phyloP scores from a whole-genome alignment of 2,888 invertebrate genomes.

The Agonopterix alstromeriana region DNA sequence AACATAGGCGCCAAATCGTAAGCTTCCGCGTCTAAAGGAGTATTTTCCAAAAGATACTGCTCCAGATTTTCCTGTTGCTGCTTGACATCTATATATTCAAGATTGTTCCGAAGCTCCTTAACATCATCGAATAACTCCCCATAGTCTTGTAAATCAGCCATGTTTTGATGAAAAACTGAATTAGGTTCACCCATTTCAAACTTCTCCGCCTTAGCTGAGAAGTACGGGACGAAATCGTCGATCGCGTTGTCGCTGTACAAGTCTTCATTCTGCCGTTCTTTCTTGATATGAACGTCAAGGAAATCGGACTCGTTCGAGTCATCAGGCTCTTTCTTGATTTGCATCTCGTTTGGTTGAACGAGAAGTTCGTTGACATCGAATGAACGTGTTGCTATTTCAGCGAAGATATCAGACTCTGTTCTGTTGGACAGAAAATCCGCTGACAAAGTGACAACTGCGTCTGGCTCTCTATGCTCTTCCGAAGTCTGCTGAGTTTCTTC shows the following conservation, averaged over 20 bases:
- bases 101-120: slow-evolving; percentile 52
- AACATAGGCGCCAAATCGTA: slow-evolving; percentile 60
- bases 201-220: slow-evolving; percentile 48
- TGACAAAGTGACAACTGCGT: slow-evolving; percentile 59
- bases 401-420: slow-evolving; percentile 55
- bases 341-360: slow-evolving; percentile 52
- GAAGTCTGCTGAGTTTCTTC: slow-evolving; percentile 11
- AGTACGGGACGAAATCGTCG: slow-evolving; percentile 62
- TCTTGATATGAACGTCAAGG: slow-evolving; percentile 46
- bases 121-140: slow-evolving; percentile 55
- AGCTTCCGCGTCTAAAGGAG: slow-evolving; percentile 55
- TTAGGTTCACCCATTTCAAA: slow-evolving; percentile 48
- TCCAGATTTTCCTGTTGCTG: slow-evolving; percentile 58
- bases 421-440: slow-evolving; percentile 51
- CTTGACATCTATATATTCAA: slow-evolving; percentile 59
- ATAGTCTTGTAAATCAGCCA: slow-evolving; percentile 77
- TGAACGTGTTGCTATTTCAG: slow-evolving; percentile 55
- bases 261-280: slow-evolving; percentile 47
- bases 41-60: slow-evolving; percentile 62
- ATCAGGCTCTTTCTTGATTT: slow-evolving; percentile 53
- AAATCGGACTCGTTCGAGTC: slow-evolving; percentile 20
- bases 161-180: slow-evolving; percentile 75
- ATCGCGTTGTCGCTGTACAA: slow-evolving; percentile 65
- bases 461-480: slow-evolving; percentile 34
- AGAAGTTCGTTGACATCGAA: slow-evolving; percentile 69